A percentile compares a stretch with the other conserved stretches of the same genome.
These are phyloP conservation scores for Chaitophorus viminalis DNA, from an alignment of 2,888 invertebrate species.

Conservation along the genomic window DNA sequence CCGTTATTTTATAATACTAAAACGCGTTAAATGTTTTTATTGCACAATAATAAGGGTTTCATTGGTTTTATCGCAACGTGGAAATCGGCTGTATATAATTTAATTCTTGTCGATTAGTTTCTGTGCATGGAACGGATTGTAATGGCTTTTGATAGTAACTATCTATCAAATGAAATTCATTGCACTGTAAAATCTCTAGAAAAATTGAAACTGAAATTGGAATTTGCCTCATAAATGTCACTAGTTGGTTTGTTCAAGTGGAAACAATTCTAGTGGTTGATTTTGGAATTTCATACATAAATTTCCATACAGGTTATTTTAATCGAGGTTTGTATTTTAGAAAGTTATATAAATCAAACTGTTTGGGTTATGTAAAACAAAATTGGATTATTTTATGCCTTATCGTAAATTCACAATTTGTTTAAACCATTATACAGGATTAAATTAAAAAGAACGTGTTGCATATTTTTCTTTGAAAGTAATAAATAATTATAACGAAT, in stretches of 20 bases:
- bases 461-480: too few relatives aligned
- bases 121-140: background rate
- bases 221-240: background rate
- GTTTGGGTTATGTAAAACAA: too few relatives aligned
- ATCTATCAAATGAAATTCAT: background rate
- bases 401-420: too few relatives aligned
- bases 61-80: background rate
- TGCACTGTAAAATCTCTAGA: background rate
- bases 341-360: background rate
- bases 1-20: background rate
- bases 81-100: background rate
- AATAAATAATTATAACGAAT: too few relatives aligned
- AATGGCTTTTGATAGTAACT: background rate
- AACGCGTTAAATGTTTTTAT: background rate
- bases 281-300: background rate
- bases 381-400: too few relatives aligned
- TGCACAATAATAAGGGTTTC: background rate
- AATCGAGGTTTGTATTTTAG: background rate
- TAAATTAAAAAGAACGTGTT: too few relatives aligned
- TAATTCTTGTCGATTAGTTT: constrained; percentile 1
- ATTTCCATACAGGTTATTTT: too few relatives aligned
- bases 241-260: background rate
- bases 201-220: constrained; percentile 7
- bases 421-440: too few relatives aligned
- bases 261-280: background rate